A percentile compares a stretch with the other conserved stretches of the same genome.
Conservation (phyloP, 2,888 invertebrate genomes). For the Electrophaes corylata region DNA sequence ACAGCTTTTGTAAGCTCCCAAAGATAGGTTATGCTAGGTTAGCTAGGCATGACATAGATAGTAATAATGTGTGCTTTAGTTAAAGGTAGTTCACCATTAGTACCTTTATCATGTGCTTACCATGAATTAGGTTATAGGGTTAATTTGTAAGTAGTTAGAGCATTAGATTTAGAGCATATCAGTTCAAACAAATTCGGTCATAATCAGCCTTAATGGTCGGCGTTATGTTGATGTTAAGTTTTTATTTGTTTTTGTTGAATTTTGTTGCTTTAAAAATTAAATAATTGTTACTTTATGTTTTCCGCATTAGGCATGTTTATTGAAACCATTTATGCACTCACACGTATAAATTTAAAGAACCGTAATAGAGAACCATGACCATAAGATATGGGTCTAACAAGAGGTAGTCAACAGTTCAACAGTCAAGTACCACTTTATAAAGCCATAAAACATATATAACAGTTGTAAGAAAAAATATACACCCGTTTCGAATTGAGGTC, state of each 20-base stretch:
- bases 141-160: slow-evolving; percentile 19
- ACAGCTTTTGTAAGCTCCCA: slow-evolving; percentile 55
- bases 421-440: no score
- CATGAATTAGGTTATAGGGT: slow-evolving; percentile 9
- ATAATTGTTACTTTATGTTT: neutral
- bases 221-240: slow-evolving; percentile 65
- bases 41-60: slow-evolving; percentile 34
- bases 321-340: neutral
- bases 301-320: neutral
- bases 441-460: no score
- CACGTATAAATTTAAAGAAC: no score
- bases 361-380: no score
- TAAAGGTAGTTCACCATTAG: slow-evolving; percentile 21
- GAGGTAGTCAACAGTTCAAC: no score
- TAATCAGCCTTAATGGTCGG: slow-evolving; percentile 79
- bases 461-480: no score
- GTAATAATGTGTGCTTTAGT: slow-evolving; percentile 36
- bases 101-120: slow-evolving; percentile 11
- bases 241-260: slow-evolving; percentile 51
- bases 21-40: slow-evolving; percentile 64
- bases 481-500: no score
- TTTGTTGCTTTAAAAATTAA: slow-evolving; percentile 43
- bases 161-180: slow-evolving; percentile 29
- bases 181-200: slow-evolving; percentile 43
- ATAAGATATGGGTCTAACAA: no score